Percentiles rank a stretch among this genome's conserved stretches.
Evolutionary conservation across 2,797 vertebrate genomes (phyloP).

Genomic region (Carcharodon carcharias): DNA sequence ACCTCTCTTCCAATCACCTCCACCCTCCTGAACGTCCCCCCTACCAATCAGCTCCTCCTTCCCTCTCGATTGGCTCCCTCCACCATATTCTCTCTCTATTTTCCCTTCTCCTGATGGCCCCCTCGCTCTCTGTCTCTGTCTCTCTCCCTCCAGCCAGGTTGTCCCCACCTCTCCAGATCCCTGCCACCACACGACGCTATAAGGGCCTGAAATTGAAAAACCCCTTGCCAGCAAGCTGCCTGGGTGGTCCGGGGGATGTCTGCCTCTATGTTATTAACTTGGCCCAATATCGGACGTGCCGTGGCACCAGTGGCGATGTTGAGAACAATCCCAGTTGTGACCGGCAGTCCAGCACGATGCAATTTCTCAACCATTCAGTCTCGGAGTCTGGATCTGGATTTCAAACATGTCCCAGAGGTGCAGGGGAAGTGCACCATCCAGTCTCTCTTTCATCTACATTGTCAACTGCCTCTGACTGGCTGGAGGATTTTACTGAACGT

Average conservation of each 20-base stretch:
- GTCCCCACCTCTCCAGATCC: neutral
- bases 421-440: neutral
- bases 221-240: neutral
- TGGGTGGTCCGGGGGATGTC: neutral
- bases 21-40: too few relatives aligned
- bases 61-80: neutral
- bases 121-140: too few relatives aligned
- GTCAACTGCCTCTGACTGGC: neutral
- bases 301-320: neutral
- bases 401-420: neutral
- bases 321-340: neutral
- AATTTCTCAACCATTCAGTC: neutral
- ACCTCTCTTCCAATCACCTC: too few relatives aligned
- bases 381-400: neutral
- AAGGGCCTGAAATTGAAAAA: neutral
- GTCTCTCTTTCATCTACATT: neutral
- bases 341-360: too few relatives aligned
- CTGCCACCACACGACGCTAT: neutral
- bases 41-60: neutral
- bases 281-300: neutral
- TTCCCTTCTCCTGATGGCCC: neutral
- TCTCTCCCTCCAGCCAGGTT: neutral
- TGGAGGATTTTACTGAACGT: neutral
- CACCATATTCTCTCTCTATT: neutral
- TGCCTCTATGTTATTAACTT: neutral